phyloP scores from a whole-genome alignment of 2,113 vertebrate genomes.

The Bombycilla garrulus region DNA sequence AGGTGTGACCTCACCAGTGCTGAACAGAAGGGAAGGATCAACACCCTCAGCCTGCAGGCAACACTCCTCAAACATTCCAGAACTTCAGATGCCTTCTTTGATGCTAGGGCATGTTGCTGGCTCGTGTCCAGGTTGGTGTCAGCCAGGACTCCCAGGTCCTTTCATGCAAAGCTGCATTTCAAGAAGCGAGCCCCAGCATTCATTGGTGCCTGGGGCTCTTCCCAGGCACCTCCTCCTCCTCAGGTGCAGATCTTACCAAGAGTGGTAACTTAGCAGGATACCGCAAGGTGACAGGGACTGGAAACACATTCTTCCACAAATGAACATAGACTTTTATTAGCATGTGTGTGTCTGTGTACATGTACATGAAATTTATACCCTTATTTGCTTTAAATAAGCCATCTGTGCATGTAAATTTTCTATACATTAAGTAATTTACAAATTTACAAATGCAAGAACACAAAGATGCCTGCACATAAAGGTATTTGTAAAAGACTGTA shows the following conservation, averaged over 20 bases:
- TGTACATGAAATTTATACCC: neutral
- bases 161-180: neutral
- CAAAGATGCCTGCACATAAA: neutral
- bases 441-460: neutral
- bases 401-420: neutral
- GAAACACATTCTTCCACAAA: neutral
- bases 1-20: neutral
- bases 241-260: neutral
- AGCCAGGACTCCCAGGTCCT: neutral
- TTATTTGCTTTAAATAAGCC: neutral
- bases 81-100: too few relatives aligned
- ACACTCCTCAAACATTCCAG: neutral
- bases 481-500: neutral
- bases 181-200: neutral
- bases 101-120: neutral
- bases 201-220: neutral
- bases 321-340: neutral
- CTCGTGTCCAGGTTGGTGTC: accelerated
- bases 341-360: neutral
- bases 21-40: neutral
- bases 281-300: neutral
- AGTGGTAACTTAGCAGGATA: neutral
- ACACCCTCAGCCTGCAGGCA: accelerated
- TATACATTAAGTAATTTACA: neutral
- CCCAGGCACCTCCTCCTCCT: too few relatives aligned